These are phyloP conservation scores for Digitonthophagus gazella DNA, from an alignment of 2,888 invertebrate species.

Conservation along the genomic window DNA sequence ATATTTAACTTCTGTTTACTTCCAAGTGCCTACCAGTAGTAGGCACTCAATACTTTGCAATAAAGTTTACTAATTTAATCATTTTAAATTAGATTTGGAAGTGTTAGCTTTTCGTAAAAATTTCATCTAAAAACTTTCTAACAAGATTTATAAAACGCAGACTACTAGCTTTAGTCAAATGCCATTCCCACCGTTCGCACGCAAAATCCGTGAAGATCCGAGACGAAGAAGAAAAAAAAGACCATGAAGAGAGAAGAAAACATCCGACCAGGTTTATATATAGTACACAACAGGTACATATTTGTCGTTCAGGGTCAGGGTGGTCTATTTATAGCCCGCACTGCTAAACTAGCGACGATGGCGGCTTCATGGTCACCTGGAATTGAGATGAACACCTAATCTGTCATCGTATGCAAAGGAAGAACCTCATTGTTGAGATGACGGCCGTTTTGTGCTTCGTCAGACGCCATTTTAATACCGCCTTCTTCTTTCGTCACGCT, in stretches of 20 bases:
- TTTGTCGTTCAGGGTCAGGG: conserved; percentile 34
- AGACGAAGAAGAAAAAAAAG: not conserved
- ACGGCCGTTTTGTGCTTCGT: not conserved
- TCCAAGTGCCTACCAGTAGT: not conserved
- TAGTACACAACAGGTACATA: conserved; percentile 17
- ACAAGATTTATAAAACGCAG: too few species aligned
- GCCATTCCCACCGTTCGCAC: not conserved
- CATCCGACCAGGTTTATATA: conserved; percentile 1
- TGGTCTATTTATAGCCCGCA: conserved; percentile 30
- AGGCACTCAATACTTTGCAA: not conserved
- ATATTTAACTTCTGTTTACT: not conserved
- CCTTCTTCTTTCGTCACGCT: not conserved
- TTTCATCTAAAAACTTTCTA: not conserved
- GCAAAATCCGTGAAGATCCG: too few species aligned
- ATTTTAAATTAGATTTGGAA: not conserved
- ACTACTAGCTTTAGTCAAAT: not conserved
- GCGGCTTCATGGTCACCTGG: conserved; percentile 14
- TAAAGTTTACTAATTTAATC: not conserved
- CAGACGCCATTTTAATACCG: not conserved
- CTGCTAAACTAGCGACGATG: conserved; percentile 1
- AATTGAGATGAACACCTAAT: conserved; percentile 13
- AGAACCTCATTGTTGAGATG: not conserved
- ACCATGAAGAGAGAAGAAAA: not conserved
- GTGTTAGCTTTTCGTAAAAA: not conserved
- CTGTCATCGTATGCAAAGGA: conserved; percentile 15